Conservation (phyloP, 2,797 vertebrate genomes). For the Poeciliopsis turneri region DNA sequence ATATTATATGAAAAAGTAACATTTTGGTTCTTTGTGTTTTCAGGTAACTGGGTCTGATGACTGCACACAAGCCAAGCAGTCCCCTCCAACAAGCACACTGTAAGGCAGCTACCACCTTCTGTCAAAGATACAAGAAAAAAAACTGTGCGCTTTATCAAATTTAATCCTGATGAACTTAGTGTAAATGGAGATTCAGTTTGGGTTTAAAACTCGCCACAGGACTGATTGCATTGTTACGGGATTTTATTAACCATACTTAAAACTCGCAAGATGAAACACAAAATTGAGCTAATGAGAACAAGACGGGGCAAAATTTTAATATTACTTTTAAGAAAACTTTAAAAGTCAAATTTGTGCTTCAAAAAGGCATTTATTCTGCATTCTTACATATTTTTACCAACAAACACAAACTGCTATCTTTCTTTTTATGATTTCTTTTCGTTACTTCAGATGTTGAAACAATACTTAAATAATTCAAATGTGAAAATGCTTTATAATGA, state of each 20-base stretch:
- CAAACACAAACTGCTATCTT: background rate
- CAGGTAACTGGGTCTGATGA: conserved; percentile 45
- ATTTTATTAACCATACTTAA: background rate
- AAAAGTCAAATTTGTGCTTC: background rate
- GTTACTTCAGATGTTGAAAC: background rate
- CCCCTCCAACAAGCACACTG: conserved; percentile 24
- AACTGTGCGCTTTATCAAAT: background rate
- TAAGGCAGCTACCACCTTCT: conserved; percentile 38
- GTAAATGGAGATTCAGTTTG: background rate
- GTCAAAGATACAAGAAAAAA: background rate
- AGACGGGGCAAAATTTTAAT: background rate
- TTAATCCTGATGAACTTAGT: background rate
- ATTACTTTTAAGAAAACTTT: background rate
- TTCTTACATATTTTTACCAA: background rate
- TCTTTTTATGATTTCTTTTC: background rate
- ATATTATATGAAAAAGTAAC: too few species aligned
- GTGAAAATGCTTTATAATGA: background rate
- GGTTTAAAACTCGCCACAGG: background rate
- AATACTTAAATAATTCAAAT: background rate
- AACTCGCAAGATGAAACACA: background rate
- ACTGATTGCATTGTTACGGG: background rate
- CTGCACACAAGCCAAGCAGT: background rate
- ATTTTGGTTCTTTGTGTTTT: conserved; percentile 20
- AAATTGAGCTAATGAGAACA: background rate
- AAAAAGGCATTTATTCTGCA: background rate